Base-by-base conservation (phyloP, 92 coral and sea anemone species). In the Zoanthus gigantus region DNA sequence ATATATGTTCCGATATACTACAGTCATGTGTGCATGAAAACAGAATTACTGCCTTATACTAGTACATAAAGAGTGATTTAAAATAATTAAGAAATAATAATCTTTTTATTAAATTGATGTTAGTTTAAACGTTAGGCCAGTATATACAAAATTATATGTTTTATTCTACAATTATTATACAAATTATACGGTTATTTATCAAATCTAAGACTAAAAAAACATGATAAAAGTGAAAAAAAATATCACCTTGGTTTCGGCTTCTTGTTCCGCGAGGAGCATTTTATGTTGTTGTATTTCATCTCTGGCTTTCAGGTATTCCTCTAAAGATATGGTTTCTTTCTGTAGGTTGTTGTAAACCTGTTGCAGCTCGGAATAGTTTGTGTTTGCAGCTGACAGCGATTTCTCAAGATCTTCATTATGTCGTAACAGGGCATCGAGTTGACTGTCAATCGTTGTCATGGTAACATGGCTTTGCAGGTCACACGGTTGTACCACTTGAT, bases 401-500 rank as follows among this genome's bases (percentile, higher is more conserved):
- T 66, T 80, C 69, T 91, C 92, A 47, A 95, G 86, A 50, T 80
- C 94, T 30, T 88, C 92, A 56, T 85, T 89, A 56, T 91, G 88
- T 58, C 80, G 83, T 42, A 95, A 66, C 58, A 95, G 72, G 10
- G 79, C 57, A 32, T 95, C 94, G 17, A 95, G 91, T 74, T 91
- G 91, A 76, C 86, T 94, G 80, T 93, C 96, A 2, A 91, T 88
- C 47, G 98, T 93, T 60, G 61, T 92, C 91, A 95, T 93, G 81
- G 96, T 71, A 84, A 93, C 82, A 32, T 63, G 42, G 18, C 88
- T 84, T 56, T 82, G 87, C 48, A 78, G 74, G 44, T 84, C 87
- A 17, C 84, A 76, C 68, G 72, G n/a, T 32, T 67, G 58, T n/a
- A 75, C 47, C 47, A 68, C 87, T 15, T 58, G 42, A 1, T 74